phyloP scores from a whole-genome alignment of 2,888 invertebrate species.

The Drosophila tripunctata region DNA sequence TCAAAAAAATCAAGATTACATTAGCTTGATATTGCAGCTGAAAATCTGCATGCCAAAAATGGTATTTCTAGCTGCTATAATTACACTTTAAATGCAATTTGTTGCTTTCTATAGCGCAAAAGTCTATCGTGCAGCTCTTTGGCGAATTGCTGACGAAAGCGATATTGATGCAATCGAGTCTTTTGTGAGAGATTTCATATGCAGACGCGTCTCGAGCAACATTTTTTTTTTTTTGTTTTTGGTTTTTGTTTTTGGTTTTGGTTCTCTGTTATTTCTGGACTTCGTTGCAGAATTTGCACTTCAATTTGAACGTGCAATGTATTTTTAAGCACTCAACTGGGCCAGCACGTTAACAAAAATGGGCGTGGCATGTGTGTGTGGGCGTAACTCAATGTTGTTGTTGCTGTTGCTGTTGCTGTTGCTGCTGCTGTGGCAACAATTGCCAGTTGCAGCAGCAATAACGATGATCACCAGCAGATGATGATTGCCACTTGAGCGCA shows the following conservation, averaged over 20 bases:
- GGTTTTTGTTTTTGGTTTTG: constrained; percentile 2
- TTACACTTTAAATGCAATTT: too few species aligned
- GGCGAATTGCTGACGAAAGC: constrained; percentile 25
- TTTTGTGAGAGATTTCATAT: constrained; percentile 12
- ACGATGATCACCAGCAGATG: constrained; percentile 46
- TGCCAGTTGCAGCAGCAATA: constrained; percentile 24
- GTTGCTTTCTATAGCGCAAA: too few species aligned
- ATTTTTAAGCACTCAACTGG: constrained; percentile 63
- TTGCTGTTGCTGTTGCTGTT: constrained; percentile 3
- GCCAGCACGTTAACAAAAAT: constrained; percentile 3
- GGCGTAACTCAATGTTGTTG: constrained; percentile 21
- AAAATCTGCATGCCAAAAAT: too few species aligned
- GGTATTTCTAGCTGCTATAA: too few species aligned
- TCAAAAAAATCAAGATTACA: too few species aligned
- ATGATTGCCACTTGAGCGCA: constrained; percentile 66
- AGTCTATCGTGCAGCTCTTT: neutral
- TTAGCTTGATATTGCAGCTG: too few species aligned
- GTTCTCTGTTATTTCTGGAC: too few species aligned
- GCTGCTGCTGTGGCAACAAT: constrained; percentile 57
- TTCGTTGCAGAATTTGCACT: constrained; percentile 65
- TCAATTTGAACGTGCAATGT: constrained; percentile 75
- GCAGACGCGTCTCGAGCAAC: constrained; percentile 4
- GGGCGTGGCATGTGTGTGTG: neutral
- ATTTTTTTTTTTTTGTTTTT: neutral
- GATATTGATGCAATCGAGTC: neutral